Evolutionary conservation across 1,140 invertebrate species (phyloP), one percentile per base, ranked within the genome.

Genomic region (Cyphomyrmex costatus): DNA sequence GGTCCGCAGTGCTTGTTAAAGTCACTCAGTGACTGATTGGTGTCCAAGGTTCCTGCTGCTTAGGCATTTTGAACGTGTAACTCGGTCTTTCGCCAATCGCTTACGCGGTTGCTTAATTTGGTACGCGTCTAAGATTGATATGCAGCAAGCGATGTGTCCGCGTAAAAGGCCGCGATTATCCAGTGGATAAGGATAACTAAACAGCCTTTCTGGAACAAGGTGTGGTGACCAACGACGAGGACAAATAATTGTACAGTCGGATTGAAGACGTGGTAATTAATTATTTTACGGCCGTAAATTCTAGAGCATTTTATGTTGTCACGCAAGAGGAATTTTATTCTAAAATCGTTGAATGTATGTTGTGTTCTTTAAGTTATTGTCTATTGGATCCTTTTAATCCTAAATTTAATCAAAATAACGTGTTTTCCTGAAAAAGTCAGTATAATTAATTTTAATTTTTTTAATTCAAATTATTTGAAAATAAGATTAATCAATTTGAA

Each of bases 11-110:
- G 86, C 89, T 93, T 92, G 93, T 94, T 94, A 93, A 87, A 91
- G 92, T 93, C 92, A 93, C 73, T 94, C 91, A 92, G 82, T 89
- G 85, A 92, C 83, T 92, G 91, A 94, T 93, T 93, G 91, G 56
- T 88, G 66, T 89, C 88, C 93, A 93, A 94, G 93, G 93, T 91
- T 93, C 66, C 78, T 53, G 60, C 87, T 90, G 89, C 92, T 94
- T 93, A 92, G 91, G 77, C 88, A 91, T 92, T 92, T 93, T 68
- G 68, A 88, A 65, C 87, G 42, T 87, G 77, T 77, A 42, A 87
- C 51, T 71, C 83, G 36, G 87, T 86, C 65, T 90, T 79, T 88
- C 76, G 83, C 86, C 89, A 90, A 87, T 90, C 58, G 82, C 61
- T 63, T 53, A 80, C 63, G 46, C 53, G 46, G 10, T 89, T 88